Evolutionary conservation across 2,113 vertebrate species (phyloP).

Genomic region (Eidolon helvum): DNA sequence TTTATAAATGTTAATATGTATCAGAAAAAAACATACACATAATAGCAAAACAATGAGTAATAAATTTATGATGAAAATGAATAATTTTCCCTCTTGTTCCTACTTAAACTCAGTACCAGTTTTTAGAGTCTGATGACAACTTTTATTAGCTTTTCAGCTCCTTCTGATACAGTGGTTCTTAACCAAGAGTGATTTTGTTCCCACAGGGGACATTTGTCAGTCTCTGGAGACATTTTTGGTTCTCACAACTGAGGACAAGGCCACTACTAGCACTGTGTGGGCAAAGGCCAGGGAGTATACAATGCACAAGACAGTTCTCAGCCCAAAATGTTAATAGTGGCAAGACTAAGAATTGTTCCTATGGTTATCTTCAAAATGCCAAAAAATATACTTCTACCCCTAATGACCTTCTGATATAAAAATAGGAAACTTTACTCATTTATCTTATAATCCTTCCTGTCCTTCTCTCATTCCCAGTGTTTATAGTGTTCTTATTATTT

Average conservation of each 20-base stretch:
- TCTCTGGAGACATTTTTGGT: too few species aligned
- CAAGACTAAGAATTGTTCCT: background rate
- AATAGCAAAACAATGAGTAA: background rate
- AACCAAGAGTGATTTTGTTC: background rate
- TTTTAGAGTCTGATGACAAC: background rate
- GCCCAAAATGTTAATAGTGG: too few species aligned
- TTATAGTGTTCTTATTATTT: background rate
- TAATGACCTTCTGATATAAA: background rate
- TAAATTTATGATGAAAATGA: constrained; percentile 8
- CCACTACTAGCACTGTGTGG: background rate
- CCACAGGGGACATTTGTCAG: too few species aligned
- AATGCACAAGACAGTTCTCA: background rate
- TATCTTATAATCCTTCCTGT: background rate
- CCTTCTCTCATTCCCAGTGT: background rate
- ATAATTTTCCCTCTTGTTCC: background rate
- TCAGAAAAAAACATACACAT: background rate
- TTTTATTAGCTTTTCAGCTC: background rate
- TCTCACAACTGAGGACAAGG: background rate
- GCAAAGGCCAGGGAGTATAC: background rate
- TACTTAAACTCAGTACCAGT: background rate
- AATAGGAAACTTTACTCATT: background rate
- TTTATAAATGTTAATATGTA: background rate
- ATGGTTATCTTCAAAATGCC: background rate
- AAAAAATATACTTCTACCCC: background rate
- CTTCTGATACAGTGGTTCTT: background rate